Conservation (phyloP, 92 coral and sea anemone genomes). For the Porites lobata region DNA sequence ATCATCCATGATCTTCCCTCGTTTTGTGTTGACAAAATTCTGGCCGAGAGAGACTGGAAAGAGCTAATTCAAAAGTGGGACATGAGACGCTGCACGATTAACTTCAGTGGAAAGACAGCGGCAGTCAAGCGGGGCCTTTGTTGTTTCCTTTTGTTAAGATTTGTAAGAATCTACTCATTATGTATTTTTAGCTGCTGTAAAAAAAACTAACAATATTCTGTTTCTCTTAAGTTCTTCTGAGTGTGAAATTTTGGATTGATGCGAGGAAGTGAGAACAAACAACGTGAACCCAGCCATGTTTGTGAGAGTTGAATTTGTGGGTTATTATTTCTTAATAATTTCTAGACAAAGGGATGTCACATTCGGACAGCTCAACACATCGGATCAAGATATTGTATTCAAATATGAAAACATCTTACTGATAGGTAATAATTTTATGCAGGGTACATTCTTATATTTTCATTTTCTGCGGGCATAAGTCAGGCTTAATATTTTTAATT, state of each 20-base stretch:
- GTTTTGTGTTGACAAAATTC: neutral
- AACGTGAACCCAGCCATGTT: neutral
- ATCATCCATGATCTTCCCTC: neutral
- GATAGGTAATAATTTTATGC: no score
- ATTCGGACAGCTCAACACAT: neutral
- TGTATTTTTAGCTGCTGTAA: neutral
- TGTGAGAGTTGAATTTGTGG: neutral
- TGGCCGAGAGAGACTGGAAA: slow-evolving; percentile 16
- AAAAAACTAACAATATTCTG: neutral
- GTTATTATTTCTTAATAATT: neutral
- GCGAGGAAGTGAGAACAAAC: no score
- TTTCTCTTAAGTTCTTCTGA: neutral
- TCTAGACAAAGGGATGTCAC: neutral
- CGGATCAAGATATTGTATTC: neutral
- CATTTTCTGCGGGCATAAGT: no score
- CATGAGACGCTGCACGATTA: slow-evolving; percentile 19
- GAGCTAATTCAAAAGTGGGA: neutral
- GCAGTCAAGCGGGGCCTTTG: neutral
- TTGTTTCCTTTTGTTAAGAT: neutral
- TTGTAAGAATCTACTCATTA: neutral
- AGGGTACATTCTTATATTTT: no score
- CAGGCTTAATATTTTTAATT: no score
- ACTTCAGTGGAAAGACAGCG: neutral
- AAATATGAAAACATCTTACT: neutral
- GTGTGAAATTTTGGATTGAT: neutral